phyloP scores from a whole-genome alignment of 2,797 vertebrate species.

The Coregonus suidteri region DNA sequence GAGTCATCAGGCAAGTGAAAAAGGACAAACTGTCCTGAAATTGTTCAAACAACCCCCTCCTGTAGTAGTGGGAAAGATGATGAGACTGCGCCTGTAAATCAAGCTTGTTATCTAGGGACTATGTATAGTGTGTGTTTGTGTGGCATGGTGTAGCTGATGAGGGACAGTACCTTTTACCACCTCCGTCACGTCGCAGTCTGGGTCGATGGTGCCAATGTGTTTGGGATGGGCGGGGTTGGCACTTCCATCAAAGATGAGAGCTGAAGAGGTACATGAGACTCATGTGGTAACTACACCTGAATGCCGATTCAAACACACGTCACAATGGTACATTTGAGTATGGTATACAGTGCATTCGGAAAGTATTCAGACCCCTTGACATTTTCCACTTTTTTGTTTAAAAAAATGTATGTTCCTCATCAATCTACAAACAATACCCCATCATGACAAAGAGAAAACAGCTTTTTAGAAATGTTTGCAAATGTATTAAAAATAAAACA shows the following conservation, averaged over 20 bases:
- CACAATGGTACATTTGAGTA: no score
- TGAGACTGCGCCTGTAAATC: constrained; percentile 4
- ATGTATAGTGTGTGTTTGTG: background rate
- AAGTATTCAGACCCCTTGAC: no score
- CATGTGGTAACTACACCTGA: background rate
- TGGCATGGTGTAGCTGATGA: background rate
- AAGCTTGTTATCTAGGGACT: background rate
- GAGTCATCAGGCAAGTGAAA: constrained; percentile 9
- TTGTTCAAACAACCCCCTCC: background rate
- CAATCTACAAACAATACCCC: no score
- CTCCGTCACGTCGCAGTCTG: constrained; percentile 90
- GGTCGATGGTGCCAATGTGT: constrained; percentile 97
- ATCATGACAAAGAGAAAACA: no score
- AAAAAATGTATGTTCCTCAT: no score
- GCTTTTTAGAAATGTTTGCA: no score
- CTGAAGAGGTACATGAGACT: constrained; percentile 58
- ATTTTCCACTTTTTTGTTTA: no score
- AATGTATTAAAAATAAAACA: no score
- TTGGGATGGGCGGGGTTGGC: constrained; percentile 88
- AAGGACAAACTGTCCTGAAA: constrained; percentile 20
- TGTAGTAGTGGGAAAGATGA: constrained; percentile 20
- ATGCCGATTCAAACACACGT: background rate
- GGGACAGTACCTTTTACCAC: constrained; percentile 86
- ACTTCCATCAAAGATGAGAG: constrained; percentile 91
- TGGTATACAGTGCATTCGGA: no score